Evolutionary conservation across 1,140 invertebrate genomes (phyloP).

Genomic region (Pogonognathellus flavescens): DNA sequence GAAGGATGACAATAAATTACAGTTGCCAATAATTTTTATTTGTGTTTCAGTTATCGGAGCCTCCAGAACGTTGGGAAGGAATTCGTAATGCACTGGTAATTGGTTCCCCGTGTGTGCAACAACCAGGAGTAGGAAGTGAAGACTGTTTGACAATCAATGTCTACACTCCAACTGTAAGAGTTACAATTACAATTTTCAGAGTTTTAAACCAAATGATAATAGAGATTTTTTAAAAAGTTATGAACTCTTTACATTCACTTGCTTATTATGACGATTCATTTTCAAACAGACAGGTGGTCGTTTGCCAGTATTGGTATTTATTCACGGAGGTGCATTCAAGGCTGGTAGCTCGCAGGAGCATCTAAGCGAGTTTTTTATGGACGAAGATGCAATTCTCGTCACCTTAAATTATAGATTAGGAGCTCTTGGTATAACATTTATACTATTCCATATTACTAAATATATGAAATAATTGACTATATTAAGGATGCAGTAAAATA

Average conservation of each 20-base stretch:
- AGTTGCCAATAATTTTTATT: background rate
- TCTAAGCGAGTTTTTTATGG: conserved; percentile 75
- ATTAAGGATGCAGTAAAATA: no score
- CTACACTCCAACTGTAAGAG: conserved; percentile 11
- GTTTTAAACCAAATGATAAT: no score
- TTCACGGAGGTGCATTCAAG: conserved; percentile 67
- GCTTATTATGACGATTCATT: no score
- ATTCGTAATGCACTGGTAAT: conserved; percentile 19
- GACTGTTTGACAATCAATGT: conserved; percentile 57
- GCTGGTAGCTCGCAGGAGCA: conserved; percentile 72
- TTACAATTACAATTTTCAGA: no score
- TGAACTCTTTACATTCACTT: no score
- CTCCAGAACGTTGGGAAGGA: conserved; percentile 54
- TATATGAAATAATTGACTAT: no score
- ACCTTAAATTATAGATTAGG: conserved; percentile 78
- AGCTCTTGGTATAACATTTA: conserved; percentile 69
- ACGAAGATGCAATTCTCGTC: conserved; percentile 75
- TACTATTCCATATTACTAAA: no score
- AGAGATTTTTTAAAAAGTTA: background rate
- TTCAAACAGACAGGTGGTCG: background rate
- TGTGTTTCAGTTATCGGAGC: conserved; percentile 30
- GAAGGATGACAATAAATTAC: background rate
- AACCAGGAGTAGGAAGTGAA: conserved; percentile 40
- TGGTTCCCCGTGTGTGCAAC: conserved; percentile 43
- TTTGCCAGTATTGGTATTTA: background rate